Evolutionary conservation across 2,113 vertebrate genomes (phyloP).

Genomic region (Clarias magur): DNA sequence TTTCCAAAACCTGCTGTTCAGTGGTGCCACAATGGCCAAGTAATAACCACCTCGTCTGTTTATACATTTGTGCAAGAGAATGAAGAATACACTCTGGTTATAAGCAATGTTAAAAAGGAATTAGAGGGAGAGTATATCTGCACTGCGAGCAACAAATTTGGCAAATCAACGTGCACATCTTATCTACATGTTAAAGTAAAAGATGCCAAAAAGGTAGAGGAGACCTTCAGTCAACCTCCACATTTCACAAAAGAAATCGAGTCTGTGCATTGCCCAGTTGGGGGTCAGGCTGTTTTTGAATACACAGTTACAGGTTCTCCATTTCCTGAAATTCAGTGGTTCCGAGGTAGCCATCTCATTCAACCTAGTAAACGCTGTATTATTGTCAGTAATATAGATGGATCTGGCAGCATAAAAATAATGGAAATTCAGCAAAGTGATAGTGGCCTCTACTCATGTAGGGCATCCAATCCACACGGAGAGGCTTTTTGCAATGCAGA

Average conservation of each 20-base stretch:
- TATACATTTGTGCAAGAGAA: conserved; percentile 76
- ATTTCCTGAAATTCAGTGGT: conserved; percentile 77
- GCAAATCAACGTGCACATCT: conserved; percentile 74
- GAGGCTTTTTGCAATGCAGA: conserved; percentile 76
- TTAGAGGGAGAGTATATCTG: conserved; percentile 85
- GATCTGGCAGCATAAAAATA: conserved; percentile 79
- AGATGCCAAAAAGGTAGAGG: conserved; percentile 48
- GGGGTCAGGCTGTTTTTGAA: conserved; percentile 75
- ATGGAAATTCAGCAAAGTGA: conserved; percentile 71
- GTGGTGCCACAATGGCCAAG: conserved; percentile 80
- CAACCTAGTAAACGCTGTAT: conserved; percentile 61
- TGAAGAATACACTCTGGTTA: conserved; percentile 80
- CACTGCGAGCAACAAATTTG: conserved; percentile 75
- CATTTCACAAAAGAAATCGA: conserved; percentile 73
- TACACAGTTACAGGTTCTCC: conserved; percentile 77
- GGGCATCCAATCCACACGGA: conserved; percentile 75
- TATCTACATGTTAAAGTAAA: conserved; percentile 74
- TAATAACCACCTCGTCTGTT: conserved; percentile 67
- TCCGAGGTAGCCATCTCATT: conserved; percentile 71
- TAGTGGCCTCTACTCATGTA: conserved; percentile 77
- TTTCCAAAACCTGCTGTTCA: conserved; percentile 79
- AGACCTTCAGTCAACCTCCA: conserved; percentile 66
- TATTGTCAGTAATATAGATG: conserved; percentile 71
- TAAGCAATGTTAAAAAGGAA: conserved; percentile 69
- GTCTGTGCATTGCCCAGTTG: conserved; percentile 65